phyloP scores from a whole-genome alignment of 1,140 invertebrate genomes.

The Panonychus citri region DNA sequence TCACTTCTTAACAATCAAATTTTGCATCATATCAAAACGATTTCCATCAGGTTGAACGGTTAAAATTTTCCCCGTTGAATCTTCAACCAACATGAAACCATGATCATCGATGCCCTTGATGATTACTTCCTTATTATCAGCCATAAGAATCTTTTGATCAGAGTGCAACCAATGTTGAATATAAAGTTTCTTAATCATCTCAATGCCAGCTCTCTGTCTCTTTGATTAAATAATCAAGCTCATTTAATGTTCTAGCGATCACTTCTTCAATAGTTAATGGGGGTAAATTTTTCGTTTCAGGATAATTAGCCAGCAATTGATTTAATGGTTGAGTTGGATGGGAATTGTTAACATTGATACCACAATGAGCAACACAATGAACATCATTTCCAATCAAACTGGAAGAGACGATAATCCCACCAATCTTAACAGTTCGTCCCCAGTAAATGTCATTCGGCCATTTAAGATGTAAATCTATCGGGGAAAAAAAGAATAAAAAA shows the following conservation, averaged over 20 bases:
- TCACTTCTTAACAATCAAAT: slow-evolving; percentile 17
- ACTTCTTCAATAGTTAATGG: slow-evolving; percentile 13
- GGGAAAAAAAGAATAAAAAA: too few relatives aligned
- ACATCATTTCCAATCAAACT: slow-evolving; percentile 32
- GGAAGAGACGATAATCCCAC: slow-evolving; percentile 55
- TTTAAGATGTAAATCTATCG: slow-evolving; percentile 46
- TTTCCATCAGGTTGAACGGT: slow-evolving; percentile 82
- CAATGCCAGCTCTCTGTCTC: slow-evolving; percentile 36
- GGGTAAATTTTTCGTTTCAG: not conserved
- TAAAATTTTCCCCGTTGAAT: slow-evolving; percentile 30
- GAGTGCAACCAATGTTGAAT: slow-evolving; percentile 69
- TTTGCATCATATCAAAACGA: slow-evolving; percentile 72
- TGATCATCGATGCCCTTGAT: slow-evolving; percentile 38
- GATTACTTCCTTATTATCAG: slow-evolving; percentile 28
- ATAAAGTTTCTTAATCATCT: slow-evolving; percentile 48
- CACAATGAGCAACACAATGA: slow-evolving; percentile 40
- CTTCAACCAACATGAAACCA: slow-evolving; percentile 55
- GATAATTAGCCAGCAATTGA: not conserved
- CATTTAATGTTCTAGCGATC: slow-evolving; percentile 24
- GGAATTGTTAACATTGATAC: slow-evolving; percentile 64
- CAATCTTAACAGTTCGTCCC: slow-evolving; percentile 50
- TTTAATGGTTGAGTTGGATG: slow-evolving; percentile 49
- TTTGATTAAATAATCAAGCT: slow-evolving; percentile 47
- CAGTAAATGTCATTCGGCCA: slow-evolving; percentile 95
- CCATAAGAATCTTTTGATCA: slow-evolving; percentile 33